Evolutionary conservation across 2,113 vertebrate species (phyloP).

Genomic region (cat (Felis catus)): F.catus_Fca126_mat1.0 CM031415.1:133579501-133580000

Average conservation of each 20-base stretch:
- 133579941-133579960: not conserved
- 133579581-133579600: not conserved
- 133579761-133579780: not conserved
- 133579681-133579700: not conserved
- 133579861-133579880: not conserved
- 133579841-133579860: not conserved
- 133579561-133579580: no score
- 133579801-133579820: not conserved
- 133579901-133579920: not conserved
- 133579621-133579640: slow-evolving; percentile 58
- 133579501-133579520: not conserved
- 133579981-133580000: not conserved
- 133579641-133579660: not conserved
- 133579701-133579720: not conserved
- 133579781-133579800: not conserved
- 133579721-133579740: not conserved
- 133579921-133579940: not conserved
- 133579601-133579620: not conserved
- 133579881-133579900: not conserved
- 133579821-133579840: not conserved
- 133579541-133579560: fast-evolving
- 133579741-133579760: no score
- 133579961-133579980: not conserved
- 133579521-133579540: not conserved
- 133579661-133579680: not conserved